Evolutionary conservation across 1,140 invertebrate genomes (phyloP), one percentile per base, ranked within the genome.

Genomic region (Phenacoccus solenopsis): DNA sequence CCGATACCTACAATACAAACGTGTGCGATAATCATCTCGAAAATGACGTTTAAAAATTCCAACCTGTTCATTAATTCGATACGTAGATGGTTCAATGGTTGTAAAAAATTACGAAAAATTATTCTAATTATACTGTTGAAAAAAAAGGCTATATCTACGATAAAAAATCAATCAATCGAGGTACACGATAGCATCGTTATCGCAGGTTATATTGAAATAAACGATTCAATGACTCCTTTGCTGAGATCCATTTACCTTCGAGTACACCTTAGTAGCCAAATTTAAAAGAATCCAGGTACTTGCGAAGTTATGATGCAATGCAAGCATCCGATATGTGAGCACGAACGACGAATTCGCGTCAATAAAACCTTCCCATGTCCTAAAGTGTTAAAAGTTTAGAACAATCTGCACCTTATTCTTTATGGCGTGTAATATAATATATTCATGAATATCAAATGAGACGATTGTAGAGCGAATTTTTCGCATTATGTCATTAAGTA

Each of bases 331-430:
- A 49, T 49, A 49, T 32, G 30, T 5, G 13, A 10, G 38, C 5
- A 16, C 38, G 38, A 49, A 49, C 38, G 38, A 49, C 20, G 38
- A 49, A 49, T 49, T 49, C 38, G 38, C 38, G 38, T 49, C 38
- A 49, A 49, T 49, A 49, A 49, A 49, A 49, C 20, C 13, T 49
- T 49, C 20, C 30, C n/a, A n/a, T n/a, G n/a, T 32, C 13, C 38
- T 49, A 49, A 49, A n/a, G 38, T 49, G 16, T n/a, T 49, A 32
- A n/a, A n/a, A n/a, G n/a, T n/a, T n/a, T 32, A 49, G 38, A 49
- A 49, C 38, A 49, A 49, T 49, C 38, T 49, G 38, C 38, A 49
- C 38, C 38, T n/a, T n/a, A n/a, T n/a, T n/a, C n/a, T 49, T 49
- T 49, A 49, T 49, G 38, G 38, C 16, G 38, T 49, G 38, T 49